A percentile compares a stretch with the other conserved stretches of the same genome.
phyloP scores from a whole-genome alignment of 2,113 vertebrate species.

The Neotragus moschatus region DNA sequence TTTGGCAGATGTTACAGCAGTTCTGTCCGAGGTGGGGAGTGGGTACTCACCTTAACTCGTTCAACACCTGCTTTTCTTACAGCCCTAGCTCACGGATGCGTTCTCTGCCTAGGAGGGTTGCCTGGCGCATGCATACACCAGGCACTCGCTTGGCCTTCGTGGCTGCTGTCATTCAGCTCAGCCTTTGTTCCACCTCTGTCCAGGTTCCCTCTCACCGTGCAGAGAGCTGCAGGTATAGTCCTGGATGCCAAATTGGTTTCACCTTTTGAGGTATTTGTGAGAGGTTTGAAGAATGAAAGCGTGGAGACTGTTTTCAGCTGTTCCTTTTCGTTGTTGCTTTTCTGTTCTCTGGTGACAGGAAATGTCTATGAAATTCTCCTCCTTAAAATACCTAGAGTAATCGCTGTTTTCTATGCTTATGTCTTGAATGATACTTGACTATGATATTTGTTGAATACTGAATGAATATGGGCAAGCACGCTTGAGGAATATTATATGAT shows the following conservation, averaged over 20 bases:
- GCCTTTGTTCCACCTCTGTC: neutral
- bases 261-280: neutral
- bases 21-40: neutral
- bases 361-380: neutral
- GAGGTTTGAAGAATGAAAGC: neutral
- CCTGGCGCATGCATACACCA: accelerated
- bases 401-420: neutral
- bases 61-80: neutral
- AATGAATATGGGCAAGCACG: neutral
- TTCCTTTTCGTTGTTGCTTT: neutral
- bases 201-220: neutral
- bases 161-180: neutral
- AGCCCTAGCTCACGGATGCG: neutral
- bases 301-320: neutral
- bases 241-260: neutral
- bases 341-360: neutral
- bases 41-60: neutral
- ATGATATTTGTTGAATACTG: neutral
- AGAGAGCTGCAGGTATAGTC: neutral
- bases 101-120: neutral
- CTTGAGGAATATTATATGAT: neutral
- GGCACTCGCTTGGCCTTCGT: too few species aligned
- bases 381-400: neutral
- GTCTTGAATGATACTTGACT: neutral
- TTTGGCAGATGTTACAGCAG: neutral